phyloP scores from a whole-genome alignment of 2,113 vertebrate genomes.

The Sphaerodactylus townsendi region DNA sequence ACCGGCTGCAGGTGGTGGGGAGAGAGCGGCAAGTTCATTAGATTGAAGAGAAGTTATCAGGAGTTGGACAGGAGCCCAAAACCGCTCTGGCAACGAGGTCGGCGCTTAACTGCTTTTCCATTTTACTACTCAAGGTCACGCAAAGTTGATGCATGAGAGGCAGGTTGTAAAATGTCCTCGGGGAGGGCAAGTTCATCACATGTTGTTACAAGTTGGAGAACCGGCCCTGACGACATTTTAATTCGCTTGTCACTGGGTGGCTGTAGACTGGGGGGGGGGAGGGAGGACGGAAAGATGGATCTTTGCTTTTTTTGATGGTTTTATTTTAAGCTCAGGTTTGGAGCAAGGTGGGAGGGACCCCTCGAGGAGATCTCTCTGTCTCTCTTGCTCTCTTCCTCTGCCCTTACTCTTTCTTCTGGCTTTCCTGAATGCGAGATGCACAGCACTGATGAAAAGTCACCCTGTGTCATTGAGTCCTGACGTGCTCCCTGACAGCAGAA shows the following conservation, averaged over 20 bases:
- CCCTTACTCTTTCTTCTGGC: slow-evolving; percentile 43
- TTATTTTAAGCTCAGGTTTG: slow-evolving; percentile 37
- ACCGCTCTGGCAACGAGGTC: slow-evolving; percentile 52
- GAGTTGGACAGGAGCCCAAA: slow-evolving; percentile 52
- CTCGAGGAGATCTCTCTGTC: slow-evolving; percentile 36
- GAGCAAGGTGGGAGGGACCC: neutral
- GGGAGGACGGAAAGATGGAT: neutral
- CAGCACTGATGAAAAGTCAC: slow-evolving; percentile 65
- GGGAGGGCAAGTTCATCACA: slow-evolving; percentile 6
- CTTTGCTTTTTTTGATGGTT: neutral
- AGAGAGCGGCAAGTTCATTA: slow-evolving; percentile 36
- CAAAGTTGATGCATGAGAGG: slow-evolving; percentile 37
- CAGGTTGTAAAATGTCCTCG: neutral
- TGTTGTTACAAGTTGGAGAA: slow-evolving; percentile 4
- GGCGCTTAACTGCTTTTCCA: slow-evolving; percentile 53
- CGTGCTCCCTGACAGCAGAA: slow-evolving; percentile 57
- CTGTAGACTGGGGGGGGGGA: too few species aligned
- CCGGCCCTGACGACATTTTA: slow-evolving; percentile 34
- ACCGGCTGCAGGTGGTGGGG: neutral
- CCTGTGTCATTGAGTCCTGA: slow-evolving; percentile 59
- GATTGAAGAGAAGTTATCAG: slow-evolving; percentile 61
- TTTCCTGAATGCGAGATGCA: slow-evolving; percentile 49
- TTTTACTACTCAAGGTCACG: slow-evolving; percentile 55
- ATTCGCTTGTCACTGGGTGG: slow-evolving; percentile 14
- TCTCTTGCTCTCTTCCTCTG: slow-evolving; percentile 12